phyloP scores from a whole-genome alignment of 2,888 invertebrate species.

The Encarsia formosa region DNA sequence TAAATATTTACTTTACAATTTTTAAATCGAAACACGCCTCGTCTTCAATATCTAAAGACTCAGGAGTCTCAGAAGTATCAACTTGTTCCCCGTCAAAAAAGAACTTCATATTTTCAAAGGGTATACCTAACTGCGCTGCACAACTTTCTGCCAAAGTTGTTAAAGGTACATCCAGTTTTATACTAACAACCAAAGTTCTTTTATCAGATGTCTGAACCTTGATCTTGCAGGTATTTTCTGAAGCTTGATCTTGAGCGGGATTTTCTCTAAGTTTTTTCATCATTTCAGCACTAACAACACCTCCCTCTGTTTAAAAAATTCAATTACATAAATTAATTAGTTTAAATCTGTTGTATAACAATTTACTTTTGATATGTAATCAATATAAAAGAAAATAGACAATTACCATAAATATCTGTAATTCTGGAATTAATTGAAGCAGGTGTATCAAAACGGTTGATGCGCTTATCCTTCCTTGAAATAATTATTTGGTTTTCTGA shows the following conservation, averaged over 20 bases:
- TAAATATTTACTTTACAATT: conserved; percentile 10
- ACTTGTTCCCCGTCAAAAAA: conserved; percentile 44
- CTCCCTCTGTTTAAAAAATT: conserved; percentile 35
- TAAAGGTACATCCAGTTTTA: conserved; percentile 36
- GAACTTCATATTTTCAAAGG: conserved; percentile 37
- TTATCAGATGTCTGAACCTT: conserved; percentile 42
- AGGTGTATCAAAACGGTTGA: conserved; percentile 40
- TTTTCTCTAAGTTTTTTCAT: conserved; percentile 15
- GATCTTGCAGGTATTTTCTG: conserved; percentile 34
- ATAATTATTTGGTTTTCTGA: conserved; percentile 38
- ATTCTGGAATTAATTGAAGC: conserved; percentile 38
- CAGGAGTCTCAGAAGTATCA: conserved; percentile 37
- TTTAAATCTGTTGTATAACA: not conserved
- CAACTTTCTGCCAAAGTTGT: conserved; percentile 33
- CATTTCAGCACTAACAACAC: conserved; percentile 32
- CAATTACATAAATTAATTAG: not conserved
- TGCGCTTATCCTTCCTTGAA: conserved; percentile 33
- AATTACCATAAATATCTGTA: conserved; percentile 42
- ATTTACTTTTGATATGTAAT: not conserved
- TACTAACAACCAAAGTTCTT: conserved; percentile 29
- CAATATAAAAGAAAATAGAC: not conserved
- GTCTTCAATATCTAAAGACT: conserved; percentile 41
- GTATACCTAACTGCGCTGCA: conserved; percentile 33
- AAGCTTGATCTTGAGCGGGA: not conserved
- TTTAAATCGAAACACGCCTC: conserved; percentile 44